A percentile compares a stretch with the other conserved stretches of the same genome.
Evolutionary conservation across 2,113 vertebrate genomes (phyloP).

Genomic region (Oophaga pumilio): DNA sequence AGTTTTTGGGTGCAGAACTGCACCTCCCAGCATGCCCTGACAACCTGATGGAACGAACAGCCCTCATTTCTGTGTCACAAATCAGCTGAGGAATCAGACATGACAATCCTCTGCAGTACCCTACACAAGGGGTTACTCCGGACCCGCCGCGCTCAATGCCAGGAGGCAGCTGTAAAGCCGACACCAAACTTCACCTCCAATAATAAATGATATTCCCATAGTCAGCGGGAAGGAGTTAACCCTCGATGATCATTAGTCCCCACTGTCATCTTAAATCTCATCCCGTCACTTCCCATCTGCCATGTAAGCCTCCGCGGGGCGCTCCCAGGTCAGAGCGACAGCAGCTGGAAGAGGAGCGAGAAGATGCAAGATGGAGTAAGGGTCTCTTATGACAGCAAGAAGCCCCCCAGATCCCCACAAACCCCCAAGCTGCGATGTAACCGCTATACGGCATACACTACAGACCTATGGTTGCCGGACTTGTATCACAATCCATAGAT

Average conservation of each 20-base stretch:
- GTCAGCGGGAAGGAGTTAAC: background rate
- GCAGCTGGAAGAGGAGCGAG: constrained; percentile 36
- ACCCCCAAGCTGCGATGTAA: background rate
- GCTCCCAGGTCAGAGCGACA: background rate
- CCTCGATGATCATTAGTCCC: background rate
- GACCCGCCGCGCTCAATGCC: background rate
- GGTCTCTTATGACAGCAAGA: background rate
- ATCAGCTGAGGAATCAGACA: no score
- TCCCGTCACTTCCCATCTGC: background rate
- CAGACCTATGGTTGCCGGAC: background rate
- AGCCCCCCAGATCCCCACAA: no score
- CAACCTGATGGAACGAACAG: no score
- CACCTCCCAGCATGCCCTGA: no score
- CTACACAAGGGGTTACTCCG: no score
- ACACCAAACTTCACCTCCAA: no score
- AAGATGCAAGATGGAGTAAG: background rate
- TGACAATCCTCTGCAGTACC: no score
- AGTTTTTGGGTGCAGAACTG: no score
- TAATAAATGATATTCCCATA: no score
- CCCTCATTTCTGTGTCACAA: no score
- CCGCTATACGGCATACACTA: background rate
- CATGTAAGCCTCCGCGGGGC: background rate
- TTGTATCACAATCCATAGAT: background rate
- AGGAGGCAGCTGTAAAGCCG: background rate
- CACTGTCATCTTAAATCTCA: constrained; percentile 1